phyloP scores from a whole-genome alignment of 1,140 invertebrate species.

The Aphis craccivora region DNA sequence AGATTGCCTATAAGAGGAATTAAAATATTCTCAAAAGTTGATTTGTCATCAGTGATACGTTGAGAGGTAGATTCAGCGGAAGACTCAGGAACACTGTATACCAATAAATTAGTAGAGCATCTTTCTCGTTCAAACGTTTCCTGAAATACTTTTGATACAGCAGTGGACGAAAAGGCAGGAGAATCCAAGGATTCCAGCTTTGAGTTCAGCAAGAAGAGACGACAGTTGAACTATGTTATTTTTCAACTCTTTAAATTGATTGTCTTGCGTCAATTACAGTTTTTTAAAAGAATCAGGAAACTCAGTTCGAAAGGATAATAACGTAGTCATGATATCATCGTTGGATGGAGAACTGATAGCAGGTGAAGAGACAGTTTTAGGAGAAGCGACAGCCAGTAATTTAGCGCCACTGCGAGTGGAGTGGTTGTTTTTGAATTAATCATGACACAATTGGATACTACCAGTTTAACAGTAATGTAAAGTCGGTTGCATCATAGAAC shows the following conservation, averaged over 20 bases:
- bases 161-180: neutral
- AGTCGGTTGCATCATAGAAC: too few relatives aligned
- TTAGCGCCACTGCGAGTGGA: neutral
- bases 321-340: conserved; percentile 6
- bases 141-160: neutral
- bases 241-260: neutral
- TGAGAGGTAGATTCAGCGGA: neutral
- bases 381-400: neutral
- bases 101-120: neutral
- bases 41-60: neutral
- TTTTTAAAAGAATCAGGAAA: too few relatives aligned
- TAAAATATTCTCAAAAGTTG: neutral
- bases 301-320: neutral
- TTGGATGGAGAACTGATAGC: neutral
- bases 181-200: neutral
- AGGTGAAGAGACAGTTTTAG: neutral
- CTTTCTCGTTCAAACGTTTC: too few relatives aligned
- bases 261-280: too few relatives aligned
- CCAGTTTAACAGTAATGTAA: too few relatives aligned
- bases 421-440: neutral
- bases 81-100: conserved; percentile 13
- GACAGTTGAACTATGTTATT: neutral
- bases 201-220: neutral
- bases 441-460: too few relatives aligned
- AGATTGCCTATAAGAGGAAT: neutral